phyloP scores from a whole-genome alignment of 2,797 vertebrate genomes.

The Premnoplex brunnescens region DNA sequence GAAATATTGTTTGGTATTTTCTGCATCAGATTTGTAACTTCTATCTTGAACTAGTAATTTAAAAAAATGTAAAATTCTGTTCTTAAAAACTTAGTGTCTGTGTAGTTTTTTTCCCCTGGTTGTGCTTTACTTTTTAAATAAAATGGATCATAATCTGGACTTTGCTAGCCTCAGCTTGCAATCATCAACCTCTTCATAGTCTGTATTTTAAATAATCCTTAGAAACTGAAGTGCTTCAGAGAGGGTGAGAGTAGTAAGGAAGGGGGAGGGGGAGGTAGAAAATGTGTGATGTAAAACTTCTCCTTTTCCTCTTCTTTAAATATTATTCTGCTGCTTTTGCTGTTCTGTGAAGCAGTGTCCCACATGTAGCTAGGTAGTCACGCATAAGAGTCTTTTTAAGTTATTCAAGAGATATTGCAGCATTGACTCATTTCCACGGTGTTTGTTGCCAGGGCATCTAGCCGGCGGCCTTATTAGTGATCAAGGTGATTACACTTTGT shows the following conservation, averaged over 20 bases:
- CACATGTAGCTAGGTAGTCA: background rate
- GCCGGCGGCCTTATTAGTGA: background rate
- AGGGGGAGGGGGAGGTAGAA: background rate
- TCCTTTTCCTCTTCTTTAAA: background rate
- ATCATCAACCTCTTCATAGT: background rate
- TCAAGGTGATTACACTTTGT: background rate
- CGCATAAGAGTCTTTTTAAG: background rate
- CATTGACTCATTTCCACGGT: background rate
- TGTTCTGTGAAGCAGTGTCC: background rate
- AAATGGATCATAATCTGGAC: background rate
- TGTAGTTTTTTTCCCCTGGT: background rate
- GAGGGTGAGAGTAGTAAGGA: background rate
- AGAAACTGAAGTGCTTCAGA: background rate
- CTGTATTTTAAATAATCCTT: background rate
- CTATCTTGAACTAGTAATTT: background rate
- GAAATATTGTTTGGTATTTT: background rate
- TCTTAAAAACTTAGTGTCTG: background rate
- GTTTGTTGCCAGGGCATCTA: constrained; percentile 35
- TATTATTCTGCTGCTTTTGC: background rate
- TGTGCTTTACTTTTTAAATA: background rate
- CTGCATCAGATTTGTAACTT: background rate
- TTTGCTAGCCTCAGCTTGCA: background rate
- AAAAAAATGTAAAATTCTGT: background rate
- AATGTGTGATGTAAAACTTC: background rate
- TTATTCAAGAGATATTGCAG: background rate